These are phyloP conservation scores for Cephus pulcher DNA, from an alignment of 2,888 invertebrate genomes.

Conservation along the genomic window DNA sequence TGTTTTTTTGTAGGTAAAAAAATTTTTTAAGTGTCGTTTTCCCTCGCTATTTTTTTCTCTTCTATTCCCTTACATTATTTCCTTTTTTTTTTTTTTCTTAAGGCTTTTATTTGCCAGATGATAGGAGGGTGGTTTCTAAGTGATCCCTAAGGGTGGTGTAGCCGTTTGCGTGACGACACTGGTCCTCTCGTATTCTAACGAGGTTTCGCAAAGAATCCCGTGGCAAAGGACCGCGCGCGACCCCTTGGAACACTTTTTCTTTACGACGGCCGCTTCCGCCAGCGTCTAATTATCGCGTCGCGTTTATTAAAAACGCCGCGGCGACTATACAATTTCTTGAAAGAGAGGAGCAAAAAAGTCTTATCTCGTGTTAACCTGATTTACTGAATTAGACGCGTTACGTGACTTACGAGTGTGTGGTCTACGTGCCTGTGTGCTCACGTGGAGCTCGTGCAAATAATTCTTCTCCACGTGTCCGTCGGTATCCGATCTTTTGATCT, in stretches of 20 bases:
- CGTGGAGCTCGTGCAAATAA: not conserved
- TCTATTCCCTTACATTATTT: not conserved
- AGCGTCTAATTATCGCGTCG: constrained; percentile 19
- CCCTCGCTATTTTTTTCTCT: not conserved
- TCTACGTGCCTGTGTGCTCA: not conserved
- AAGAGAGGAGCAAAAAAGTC: not conserved
- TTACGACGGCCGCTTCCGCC: constrained; percentile 10
- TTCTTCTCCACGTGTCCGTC: not conserved
- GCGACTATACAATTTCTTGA: not conserved
- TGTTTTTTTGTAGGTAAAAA: not conserved
- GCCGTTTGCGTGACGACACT: constrained; percentile 9
- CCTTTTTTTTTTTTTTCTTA: not conserved
- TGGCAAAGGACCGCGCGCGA: not conserved
- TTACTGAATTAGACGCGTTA: not conserved
- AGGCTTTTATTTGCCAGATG: not conserved
- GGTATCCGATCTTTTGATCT: not conserved
- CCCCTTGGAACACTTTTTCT: constrained; percentile 9
- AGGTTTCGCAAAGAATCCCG: not conserved
- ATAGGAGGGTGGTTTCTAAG: not conserved
- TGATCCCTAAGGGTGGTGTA: not conserved
- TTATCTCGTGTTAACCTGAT: not conserved
- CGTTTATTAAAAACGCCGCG: constrained; percentile 7
- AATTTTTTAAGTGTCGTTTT: not conserved
- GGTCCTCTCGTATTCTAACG: constrained; percentile 22
- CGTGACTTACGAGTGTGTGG: not conserved